Evolutionary conservation across 2,888 invertebrate genomes (phyloP).

Genomic region (Eilema griseolum): DNA sequence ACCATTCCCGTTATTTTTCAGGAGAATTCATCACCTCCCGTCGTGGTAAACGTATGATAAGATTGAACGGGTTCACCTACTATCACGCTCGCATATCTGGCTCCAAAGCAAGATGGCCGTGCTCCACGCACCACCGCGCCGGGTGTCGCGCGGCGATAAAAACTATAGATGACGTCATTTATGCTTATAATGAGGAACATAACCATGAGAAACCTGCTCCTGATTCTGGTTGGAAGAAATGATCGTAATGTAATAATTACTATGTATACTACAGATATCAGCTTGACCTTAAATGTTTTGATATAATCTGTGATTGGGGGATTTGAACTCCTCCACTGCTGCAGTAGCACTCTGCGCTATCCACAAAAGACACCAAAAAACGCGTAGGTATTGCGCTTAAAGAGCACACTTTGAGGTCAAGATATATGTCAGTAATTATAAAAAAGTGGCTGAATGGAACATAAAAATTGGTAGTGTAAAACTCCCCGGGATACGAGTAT

Average conservation of each 20-base stretch:
- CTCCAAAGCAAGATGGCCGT: constrained; percentile 57
- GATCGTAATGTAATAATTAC: neutral
- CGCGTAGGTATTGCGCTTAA: too few species aligned
- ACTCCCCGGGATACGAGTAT: too few species aligned
- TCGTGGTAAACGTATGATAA: constrained; percentile 45
- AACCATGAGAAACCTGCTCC: constrained; percentile 32
- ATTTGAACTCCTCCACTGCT: too few species aligned
- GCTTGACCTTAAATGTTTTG: too few species aligned
- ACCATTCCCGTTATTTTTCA: constrained; percentile 16
- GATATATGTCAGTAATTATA: too few species aligned
- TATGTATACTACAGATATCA: too few species aligned
- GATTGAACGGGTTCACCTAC: constrained; percentile 41
- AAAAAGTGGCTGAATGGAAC: too few species aligned
- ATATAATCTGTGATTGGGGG: too few species aligned
- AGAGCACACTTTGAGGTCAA: too few species aligned
- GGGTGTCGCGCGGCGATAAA: constrained; percentile 63
- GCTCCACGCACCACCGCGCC: constrained; percentile 63
- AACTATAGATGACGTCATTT: constrained; percentile 54
- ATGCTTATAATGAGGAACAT: constrained; percentile 41
- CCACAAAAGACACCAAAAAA: too few species aligned
- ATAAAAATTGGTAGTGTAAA: too few species aligned
- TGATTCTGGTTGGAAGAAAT: neutral
- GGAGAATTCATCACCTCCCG: constrained; percentile 40
- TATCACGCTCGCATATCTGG: constrained; percentile 30
- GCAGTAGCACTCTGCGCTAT: too few species aligned